Evolutionary conservation across 2,113 vertebrate genomes (phyloP), one percentile per base, ranked within the genome.

Genomic region (Myodes glareolus): DNA sequence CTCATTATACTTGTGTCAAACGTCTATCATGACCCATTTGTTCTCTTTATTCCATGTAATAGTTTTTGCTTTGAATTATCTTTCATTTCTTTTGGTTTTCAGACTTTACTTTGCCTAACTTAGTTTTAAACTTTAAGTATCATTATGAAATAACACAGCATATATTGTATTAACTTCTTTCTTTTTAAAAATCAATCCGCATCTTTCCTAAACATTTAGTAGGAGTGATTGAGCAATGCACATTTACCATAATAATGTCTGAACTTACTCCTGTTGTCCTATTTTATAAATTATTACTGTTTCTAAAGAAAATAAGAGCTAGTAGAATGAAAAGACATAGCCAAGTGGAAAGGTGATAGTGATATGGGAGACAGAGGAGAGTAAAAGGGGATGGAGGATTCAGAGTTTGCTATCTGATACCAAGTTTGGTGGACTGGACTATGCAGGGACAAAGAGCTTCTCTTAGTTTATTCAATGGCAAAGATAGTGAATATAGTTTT

Each of bases 241-340:
- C 39, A 95, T 50, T 92, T 89, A 81, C 65, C 47, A 88, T 72
- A 91, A 70, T 91, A 16, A 93, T 73, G 19, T 82, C 93, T 94
- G 45, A 77, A 94, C 2, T n/a, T 88, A 76, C 92, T 97, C 33
- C 45, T 96, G 17, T 52, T 95, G 27, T 97, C 33, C 23, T 94
- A 77, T 72, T 92, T 91, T 86, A 87, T 94, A 52, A 3, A 86
- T 89, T 92, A 81, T 93, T 97, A 29, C n/a, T 95, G 16, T 61
- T 86, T 96, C 76, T 75, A 80, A 76, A 80, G 27, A 80, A 88
- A 45, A 88, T 75, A 88, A 81, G 47, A 91, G 21, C 87, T 76
- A 23, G 31, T 87, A 67, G 42, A 90, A 94, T 87, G 65, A 86
- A 94, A 97, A 63, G 36, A 80, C 9, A 52, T 47, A 84, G 58